Conservation (phyloP, 2,113 vertebrate species). For the Apteryx mantelli region DNA sequence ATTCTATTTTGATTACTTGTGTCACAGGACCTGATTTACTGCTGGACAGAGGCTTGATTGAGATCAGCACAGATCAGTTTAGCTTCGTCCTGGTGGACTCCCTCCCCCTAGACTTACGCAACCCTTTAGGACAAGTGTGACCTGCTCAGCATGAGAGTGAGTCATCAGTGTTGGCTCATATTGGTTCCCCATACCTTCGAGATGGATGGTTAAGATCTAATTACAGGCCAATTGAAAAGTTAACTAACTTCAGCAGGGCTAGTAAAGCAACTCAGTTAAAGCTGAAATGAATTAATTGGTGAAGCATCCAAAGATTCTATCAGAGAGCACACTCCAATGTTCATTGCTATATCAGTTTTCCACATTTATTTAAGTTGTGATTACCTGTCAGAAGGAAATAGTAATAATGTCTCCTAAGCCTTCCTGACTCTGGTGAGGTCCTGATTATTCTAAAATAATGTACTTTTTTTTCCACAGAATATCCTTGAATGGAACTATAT, state of each 20-base stretch:
- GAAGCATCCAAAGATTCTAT: slow-evolving; percentile 39
- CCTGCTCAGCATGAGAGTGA: slow-evolving; percentile 65
- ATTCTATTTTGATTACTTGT: slow-evolving; percentile 55
- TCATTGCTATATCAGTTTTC: slow-evolving; percentile 42
- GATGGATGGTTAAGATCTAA: slow-evolving; percentile 37
- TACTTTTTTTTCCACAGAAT: neutral
- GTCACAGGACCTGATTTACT: slow-evolving; percentile 59
- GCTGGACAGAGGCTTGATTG: slow-evolving; percentile 33
- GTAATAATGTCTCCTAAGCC: neutral
- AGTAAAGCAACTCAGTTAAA: slow-evolving; percentile 25
- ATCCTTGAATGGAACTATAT: neutral
- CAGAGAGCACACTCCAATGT: neutral
- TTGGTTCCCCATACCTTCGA: slow-evolving; percentile 18
- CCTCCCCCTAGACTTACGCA: neutral
- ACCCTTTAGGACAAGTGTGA: slow-evolving; percentile 51
- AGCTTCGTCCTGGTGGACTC: slow-evolving; percentile 11
- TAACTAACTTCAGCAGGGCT: slow-evolving; percentile 17
- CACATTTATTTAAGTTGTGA: slow-evolving; percentile 28
- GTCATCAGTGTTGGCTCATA: slow-evolving; percentile 57
- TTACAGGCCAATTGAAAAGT: slow-evolving; percentile 49
- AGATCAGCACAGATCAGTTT: slow-evolving; percentile 36
- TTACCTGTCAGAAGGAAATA: slow-evolving; percentile 37
- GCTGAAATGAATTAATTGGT: slow-evolving; percentile 57
- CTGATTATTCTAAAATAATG: neutral
- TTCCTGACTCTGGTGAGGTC: neutral